Conservation (phyloP, 2,888 invertebrate species). For the Pristionchus maxplancki region DNA sequence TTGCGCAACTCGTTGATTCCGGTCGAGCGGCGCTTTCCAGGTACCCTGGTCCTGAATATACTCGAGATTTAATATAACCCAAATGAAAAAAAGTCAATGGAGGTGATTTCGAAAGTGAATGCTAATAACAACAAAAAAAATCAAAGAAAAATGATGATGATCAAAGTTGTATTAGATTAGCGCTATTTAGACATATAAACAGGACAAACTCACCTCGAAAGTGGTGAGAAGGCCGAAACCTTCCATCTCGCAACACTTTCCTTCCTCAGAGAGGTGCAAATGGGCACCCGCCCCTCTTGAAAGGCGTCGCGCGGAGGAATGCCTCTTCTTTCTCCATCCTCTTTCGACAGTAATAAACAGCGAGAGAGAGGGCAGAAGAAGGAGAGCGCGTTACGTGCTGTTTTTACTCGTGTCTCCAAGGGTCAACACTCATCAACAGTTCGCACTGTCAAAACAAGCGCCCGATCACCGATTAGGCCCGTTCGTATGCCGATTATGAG, state of each 20-base stretch:
- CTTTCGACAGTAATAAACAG: neutral
- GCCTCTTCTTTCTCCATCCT: neutral
- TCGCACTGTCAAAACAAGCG: neutral
- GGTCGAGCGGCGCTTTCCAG: neutral
- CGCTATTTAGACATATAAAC: no score
- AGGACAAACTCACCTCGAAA: neutral
- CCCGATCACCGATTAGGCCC: neutral
- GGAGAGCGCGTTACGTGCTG: neutral
- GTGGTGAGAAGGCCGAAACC: neutral
- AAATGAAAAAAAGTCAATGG: no score
- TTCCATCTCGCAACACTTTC: neutral
- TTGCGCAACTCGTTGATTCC: neutral
- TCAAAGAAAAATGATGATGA: no score
- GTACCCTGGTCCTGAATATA: no score
- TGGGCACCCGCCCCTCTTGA: slow-evolving; percentile 3
- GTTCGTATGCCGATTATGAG: neutral
- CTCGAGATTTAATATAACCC: no score
- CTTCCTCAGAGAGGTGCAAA: neutral
- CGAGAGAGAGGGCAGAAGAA: neutral
- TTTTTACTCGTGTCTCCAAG: neutral
- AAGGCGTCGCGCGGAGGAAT: neutral
- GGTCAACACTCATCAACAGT: neutral
- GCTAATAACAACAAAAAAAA: no score
- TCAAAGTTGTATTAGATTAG: no score
- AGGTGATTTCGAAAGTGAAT: no score